A percentile compares a stretch with the other conserved stretches of the same genome.
phyloP scores from a whole-genome alignment of 1,140 invertebrate genomes.

The Trichogramma pretiosum region DNA sequence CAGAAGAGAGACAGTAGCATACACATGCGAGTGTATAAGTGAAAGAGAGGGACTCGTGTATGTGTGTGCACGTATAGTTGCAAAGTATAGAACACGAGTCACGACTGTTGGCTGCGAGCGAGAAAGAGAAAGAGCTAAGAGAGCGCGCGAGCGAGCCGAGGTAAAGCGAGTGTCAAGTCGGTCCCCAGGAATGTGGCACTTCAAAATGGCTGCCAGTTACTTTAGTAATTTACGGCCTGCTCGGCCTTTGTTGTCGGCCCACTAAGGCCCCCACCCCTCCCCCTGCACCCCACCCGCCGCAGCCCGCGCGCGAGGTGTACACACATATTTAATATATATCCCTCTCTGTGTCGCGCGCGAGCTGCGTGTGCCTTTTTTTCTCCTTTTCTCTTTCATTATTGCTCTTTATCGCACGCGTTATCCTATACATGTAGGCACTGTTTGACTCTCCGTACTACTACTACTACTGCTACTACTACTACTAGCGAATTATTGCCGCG shows the following conservation, averaged over 20 bases:
- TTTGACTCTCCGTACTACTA: not conserved
- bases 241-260: constrained; percentile 45
- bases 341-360: not conserved
- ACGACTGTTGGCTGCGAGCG: constrained; percentile 4
- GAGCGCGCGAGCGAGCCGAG: too few species aligned
- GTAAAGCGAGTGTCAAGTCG: constrained; percentile 40
- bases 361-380: too few species aligned
- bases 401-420: too few species aligned
- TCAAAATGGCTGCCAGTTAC: constrained; percentile 50
- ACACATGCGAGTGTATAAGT: too few species aligned
- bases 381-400: too few species aligned
- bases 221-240: constrained; percentile 47
- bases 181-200: constrained; percentile 46
- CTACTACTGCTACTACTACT: not conserved
- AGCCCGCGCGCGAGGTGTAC: not conserved
- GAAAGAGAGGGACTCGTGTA: too few species aligned
- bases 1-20: too few species aligned
- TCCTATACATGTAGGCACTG: too few species aligned
- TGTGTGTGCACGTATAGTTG: too few species aligned
- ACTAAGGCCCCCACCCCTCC: not conserved
- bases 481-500: too few species aligned
- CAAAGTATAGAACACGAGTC: too few species aligned
- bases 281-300: not conserved
- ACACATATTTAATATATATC: too few species aligned
- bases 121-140: constrained; percentile 7